phyloP scores from a whole-genome alignment of 1,140 invertebrate species.

The Nasonia longicornis region DNA sequence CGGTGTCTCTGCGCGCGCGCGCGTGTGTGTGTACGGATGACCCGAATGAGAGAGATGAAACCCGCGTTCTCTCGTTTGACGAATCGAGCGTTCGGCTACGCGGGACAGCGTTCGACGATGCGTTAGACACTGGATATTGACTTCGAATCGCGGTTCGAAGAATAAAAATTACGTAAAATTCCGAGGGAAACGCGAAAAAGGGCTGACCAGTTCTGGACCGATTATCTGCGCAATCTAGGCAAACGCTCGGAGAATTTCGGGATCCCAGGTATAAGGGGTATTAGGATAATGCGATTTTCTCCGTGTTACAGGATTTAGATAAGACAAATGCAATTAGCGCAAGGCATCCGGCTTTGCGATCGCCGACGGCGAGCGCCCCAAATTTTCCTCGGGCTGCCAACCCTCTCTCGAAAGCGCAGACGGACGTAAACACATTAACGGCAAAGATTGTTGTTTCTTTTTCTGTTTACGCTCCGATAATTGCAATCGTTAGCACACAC shows the following conservation, averaged over 20 bases:
- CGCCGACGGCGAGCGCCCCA: background rate
- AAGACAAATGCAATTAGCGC: conserved; percentile 40
- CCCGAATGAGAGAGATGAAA: background rate
- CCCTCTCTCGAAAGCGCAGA: background rate
- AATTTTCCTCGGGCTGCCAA: background rate
- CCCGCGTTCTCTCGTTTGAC: conserved; percentile 20
- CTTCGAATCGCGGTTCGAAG: too few species aligned
- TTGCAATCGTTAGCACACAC: background rate
- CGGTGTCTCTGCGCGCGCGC: background rate
- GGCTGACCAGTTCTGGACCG: background rate
- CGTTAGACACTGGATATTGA: background rate
- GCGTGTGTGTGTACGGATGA: background rate
- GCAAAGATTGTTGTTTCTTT: background rate
- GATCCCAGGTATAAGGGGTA: conserved; percentile 27
- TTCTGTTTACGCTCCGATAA: background rate
- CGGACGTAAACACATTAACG: conserved; percentile 16
- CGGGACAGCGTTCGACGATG: conserved; percentile 17
- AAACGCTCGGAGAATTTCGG: conserved; percentile 1
- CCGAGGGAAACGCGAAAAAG: background rate
- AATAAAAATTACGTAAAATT: background rate
- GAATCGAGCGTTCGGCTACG: conserved; percentile 21
- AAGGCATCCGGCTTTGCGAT: conserved; percentile 20
- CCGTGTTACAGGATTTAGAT: conserved; percentile 36
- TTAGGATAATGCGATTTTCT: conserved; percentile 44
- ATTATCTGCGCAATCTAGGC: conserved; percentile 25